These are phyloP conservation scores for Clarias pachynema DNA, from an alignment of 2,797 vertebrate species.

Conservation along the genomic window DNA sequence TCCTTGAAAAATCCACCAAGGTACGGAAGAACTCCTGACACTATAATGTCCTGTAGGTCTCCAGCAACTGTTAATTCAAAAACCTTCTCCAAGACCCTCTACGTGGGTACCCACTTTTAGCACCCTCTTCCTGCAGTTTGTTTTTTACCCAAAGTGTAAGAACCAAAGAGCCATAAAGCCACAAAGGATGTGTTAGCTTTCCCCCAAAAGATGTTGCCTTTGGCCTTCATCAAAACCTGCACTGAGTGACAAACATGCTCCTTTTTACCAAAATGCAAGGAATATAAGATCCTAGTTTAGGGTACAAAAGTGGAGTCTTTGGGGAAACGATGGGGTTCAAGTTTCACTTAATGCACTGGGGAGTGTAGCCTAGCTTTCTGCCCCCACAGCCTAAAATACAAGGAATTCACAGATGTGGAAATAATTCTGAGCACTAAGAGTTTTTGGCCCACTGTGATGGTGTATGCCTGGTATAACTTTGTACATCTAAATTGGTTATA, in stretches of 20 bases:
- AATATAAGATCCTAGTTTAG: constrained; percentile 46
- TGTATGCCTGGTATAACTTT: constrained; percentile 42
- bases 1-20: constrained; percentile 31
- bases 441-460: constrained; percentile 34
- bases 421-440: constrained; percentile 48
- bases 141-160: constrained; percentile 43
- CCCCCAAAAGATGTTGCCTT: constrained; percentile 50
- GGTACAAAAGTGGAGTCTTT: constrained; percentile 48
- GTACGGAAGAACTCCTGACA: constrained; percentile 30
- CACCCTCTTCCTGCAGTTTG: constrained; percentile 33
- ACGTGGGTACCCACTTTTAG: constrained; percentile 44
- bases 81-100: constrained; percentile 46
- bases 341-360: constrained; percentile 58
- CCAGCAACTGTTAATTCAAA: constrained; percentile 34
- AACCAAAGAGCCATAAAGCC: constrained; percentile 46
- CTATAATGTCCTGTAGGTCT: constrained; percentile 33
- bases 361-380: constrained; percentile 48
- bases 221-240: constrained; percentile 46
- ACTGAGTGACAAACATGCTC: constrained; percentile 57
- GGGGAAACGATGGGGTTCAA: constrained; percentile 49
- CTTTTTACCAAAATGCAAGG: constrained; percentile 40
- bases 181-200: constrained; percentile 50
- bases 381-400: constrained; percentile 53
- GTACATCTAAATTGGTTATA: constrained; percentile 35
- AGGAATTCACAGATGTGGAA: constrained; percentile 56